A percentile compares a stretch with the other conserved stretches of the same genome.
Conservation (phyloP, 2,888 invertebrate species). For the Erynnis tages region DNA sequence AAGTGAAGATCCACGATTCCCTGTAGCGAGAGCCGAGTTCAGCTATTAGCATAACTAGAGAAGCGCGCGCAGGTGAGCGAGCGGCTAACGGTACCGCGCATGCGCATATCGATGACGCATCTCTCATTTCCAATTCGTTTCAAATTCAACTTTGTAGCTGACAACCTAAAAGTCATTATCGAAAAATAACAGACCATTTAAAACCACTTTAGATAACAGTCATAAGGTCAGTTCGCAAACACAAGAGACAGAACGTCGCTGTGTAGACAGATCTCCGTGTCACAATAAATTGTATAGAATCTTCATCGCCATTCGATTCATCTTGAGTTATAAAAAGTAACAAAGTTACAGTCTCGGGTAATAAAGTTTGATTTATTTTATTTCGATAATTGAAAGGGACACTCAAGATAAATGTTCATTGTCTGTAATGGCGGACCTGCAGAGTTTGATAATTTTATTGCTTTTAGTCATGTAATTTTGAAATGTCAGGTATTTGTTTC, state of each 20-base stretch:
- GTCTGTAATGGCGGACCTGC: constrained; percentile 25
- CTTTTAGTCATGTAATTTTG: constrained; percentile 22
- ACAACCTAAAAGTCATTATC: constrained; percentile 49
- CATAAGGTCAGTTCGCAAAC: constrained; percentile 56
- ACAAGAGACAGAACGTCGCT: constrained; percentile 58
- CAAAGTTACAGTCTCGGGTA: constrained; percentile 42
- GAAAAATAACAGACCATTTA: constrained; percentile 34
- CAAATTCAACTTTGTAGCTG: constrained; percentile 54
- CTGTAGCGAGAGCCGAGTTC: constrained; percentile 55
- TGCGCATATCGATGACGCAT: constrained; percentile 52
- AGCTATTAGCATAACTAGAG: constrained; percentile 77
- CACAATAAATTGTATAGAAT: constrained; percentile 63
- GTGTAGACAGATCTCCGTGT: constrained; percentile 65
- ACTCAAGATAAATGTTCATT: constrained; percentile 27
- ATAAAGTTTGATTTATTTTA: constrained; percentile 33
- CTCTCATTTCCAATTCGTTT: constrained; percentile 42
- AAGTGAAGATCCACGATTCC: constrained; percentile 46
- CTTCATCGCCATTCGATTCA: constrained; percentile 46
- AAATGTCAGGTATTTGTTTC: constrained; percentile 17
- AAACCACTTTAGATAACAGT: constrained; percentile 51
- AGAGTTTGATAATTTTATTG: constrained; percentile 26
- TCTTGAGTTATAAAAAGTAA: constrained; percentile 48
- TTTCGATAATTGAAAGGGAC: constrained; percentile 31
- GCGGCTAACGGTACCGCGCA: constrained; percentile 70
- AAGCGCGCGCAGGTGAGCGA: constrained; percentile 77